Evolutionary conservation across 2,797 vertebrate genomes (phyloP), one percentile per base, ranked within the genome.

Genomic region (Rallus crepitans): DNA sequence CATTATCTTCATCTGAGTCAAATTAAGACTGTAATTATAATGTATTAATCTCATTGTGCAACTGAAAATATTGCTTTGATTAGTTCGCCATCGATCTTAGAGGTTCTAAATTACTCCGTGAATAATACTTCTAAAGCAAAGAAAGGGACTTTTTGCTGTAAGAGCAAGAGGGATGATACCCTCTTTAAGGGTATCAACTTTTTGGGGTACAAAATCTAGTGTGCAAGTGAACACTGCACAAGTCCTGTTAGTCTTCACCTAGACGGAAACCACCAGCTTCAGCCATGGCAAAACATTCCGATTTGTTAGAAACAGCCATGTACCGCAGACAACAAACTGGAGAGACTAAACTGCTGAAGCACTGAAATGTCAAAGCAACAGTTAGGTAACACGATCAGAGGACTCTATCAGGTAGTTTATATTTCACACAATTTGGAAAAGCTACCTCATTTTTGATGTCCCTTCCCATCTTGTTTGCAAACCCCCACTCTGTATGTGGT

Each of bases 1-100:
- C 21, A 47, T 40, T 48, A 69, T 35, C 65, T 76, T 63, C 11
- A 59, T 42, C 13, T 2, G 28, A 85, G 7, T 33, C 39, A 87
- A 80, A 82, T 60, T 64, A 55, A 37, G 47, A 72, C 21, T 76
- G 14, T 33, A 90, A 76, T 79, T 86, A 71, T 31, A 69, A 87
- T 20, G 11, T 16, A 73, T 56, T 89, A 11, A 63, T 66, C 42
- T 81, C 30, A 68, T 37, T 23, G 84, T 39, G 7, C 42, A 82
- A 75, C 19, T n/a, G 25, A 89, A 94, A 82, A 84, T 60, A 93
- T 0, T 37, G 25, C 16, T 76, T 76, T 3, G 1, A n/a, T n/a
- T 77, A 23, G 30, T 57, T 68, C 45, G 37, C 24, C 10, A 3
- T 52, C 47, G 66, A 21, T 31, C 52, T 85, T 59, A 42, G 31